phyloP scores from a whole-genome alignment of 2,797 vertebrate species.

The Anguilla anguilla region DNA sequence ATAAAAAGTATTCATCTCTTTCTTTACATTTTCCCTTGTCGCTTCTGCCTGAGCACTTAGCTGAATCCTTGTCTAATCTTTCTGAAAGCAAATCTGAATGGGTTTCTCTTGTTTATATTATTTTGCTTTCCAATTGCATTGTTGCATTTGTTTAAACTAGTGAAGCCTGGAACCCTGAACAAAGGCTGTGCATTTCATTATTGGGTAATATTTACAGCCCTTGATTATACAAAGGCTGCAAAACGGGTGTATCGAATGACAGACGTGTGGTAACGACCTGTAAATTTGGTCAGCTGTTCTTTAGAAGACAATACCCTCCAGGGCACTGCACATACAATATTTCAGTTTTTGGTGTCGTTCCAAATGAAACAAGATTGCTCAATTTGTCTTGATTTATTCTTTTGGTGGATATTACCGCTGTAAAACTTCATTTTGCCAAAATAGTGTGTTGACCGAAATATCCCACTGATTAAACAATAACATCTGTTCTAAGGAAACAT shows the following conservation, averaged over 20 bases:
- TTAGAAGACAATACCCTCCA: neutral
- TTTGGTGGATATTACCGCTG: neutral
- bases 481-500: no score
- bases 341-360: neutral
- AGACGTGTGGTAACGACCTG: slow-evolving; percentile 46
- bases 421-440: neutral
- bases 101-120: neutral
- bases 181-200: slow-evolving; percentile 19
- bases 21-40: neutral
- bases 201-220: slow-evolving; percentile 28
- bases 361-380: neutral
- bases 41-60: neutral
- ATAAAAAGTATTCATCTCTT: neutral
- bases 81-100: neutral
- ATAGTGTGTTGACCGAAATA: neutral
- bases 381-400: neutral
- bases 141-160: neutral
- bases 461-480: neutral
- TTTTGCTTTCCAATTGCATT: neutral
- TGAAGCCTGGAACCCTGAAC: neutral
- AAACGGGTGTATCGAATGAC: slow-evolving; percentile 57
- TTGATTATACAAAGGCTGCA: neutral
- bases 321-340: neutral
- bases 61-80: neutral
- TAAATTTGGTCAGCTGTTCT: slow-evolving; percentile 52